phyloP scores from a whole-genome alignment of 2,888 invertebrate species.

The Plutella xylostella region DNA sequence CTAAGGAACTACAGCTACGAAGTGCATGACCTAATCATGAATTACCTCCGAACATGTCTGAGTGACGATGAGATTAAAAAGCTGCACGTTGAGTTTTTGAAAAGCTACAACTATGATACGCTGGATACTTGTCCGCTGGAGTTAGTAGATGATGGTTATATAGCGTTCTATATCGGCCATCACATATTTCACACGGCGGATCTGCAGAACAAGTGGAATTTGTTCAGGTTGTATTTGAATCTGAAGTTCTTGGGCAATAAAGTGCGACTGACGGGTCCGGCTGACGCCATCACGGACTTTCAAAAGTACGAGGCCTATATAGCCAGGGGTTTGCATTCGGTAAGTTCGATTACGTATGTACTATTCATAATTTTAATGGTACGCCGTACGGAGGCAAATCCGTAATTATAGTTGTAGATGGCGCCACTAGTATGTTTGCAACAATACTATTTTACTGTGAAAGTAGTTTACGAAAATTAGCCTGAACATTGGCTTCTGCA shows the following conservation, averaged over 20 bases:
- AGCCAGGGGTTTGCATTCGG: conserved; percentile 41
- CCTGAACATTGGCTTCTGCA: too few species aligned
- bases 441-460: too few species aligned
- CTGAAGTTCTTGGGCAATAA: conserved; percentile 78
- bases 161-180: conserved; percentile 78
- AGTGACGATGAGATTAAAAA: conserved; percentile 46
- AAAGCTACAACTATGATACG: conserved; percentile 65
- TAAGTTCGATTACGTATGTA: too few species aligned
- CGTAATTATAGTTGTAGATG: too few species aligned
- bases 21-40: conserved; percentile 76
- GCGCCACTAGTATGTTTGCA: too few species aligned
- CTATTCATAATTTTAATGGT: too few species aligned
- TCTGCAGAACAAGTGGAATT: conserved; percentile 43
- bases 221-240: conserved; percentile 75
- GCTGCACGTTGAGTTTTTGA: conserved; percentile 70
- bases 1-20: conserved; percentile 75
- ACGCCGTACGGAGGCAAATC: too few species aligned
- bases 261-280: conserved; percentile 74
- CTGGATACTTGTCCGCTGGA: conserved; percentile 60
- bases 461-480: too few species aligned
- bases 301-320: conserved; percentile 73
- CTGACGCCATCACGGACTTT: conserved; percentile 77
- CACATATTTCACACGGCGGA: conserved; percentile 71
- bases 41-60: conserved; percentile 66
- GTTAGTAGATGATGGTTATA: conserved; percentile 78